These are phyloP conservation scores for Bombylius discolor DNA, from an alignment of 2,888 invertebrate species.

Conservation along the genomic window DNA sequence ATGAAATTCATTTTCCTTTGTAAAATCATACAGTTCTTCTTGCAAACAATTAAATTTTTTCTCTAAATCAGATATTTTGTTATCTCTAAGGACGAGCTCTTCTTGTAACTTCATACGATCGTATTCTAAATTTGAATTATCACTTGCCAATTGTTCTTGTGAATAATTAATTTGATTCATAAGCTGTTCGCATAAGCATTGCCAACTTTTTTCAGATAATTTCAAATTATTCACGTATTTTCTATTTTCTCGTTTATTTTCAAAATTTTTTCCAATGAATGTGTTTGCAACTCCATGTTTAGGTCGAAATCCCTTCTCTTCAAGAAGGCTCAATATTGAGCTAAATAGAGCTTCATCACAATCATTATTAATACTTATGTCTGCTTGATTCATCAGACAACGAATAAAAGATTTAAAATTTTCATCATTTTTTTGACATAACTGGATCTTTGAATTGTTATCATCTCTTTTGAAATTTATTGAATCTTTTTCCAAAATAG, in stretches of 20 bases:
- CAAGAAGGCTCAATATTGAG: neutral
- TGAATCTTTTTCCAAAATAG: constrained; percentile 29
- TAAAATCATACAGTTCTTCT: constrained; percentile 9
- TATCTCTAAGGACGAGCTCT: constrained; percentile 8
- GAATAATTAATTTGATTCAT: constrained; percentile 43
- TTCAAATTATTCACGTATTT: neutral
- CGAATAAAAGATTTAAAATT: neutral
- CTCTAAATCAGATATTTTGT: neutral
- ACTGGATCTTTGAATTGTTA: neutral
- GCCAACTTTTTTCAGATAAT: neutral
- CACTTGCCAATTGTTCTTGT: constrained; percentile 53
- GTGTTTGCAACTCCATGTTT: neutral
- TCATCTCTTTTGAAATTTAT: constrained; percentile 9
- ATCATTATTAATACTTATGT: neutral
- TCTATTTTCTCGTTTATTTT: neutral
- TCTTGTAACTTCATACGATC: constrained; percentile 40
- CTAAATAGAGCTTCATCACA: neutral
- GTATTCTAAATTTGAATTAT: constrained; percentile 54
- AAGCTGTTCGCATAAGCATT: neutral
- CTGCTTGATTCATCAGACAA: neutral
- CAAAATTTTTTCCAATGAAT: neutral
- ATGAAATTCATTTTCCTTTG: constrained; percentile 2
- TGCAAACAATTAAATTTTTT: constrained; percentile 9
- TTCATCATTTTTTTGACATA: neutral
- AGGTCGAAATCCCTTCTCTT: neutral